These are phyloP conservation scores for Caenorhabditis parvicauda DNA, from an alignment of 2,888 invertebrate species.

Conservation along the genomic window DNA sequence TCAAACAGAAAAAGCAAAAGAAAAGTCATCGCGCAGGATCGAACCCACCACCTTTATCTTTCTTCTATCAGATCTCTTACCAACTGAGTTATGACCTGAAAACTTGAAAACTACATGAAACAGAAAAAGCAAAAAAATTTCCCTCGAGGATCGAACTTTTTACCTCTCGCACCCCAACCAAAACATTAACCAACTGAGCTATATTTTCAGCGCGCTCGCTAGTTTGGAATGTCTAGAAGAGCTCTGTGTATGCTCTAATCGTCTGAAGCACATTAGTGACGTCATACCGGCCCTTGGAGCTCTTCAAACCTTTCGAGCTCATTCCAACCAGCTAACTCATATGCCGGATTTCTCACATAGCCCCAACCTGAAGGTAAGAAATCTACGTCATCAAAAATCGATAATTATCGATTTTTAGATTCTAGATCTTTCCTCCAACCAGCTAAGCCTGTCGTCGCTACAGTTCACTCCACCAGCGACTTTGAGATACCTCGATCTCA, in stretches of 20 bases:
- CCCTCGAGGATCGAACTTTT: too few species aligned
- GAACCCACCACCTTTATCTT: too few species aligned
- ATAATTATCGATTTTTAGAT: conserved; percentile 55
- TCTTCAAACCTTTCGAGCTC: conserved; percentile 64
- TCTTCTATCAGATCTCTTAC: too few species aligned
- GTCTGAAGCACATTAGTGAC: conserved; percentile 62
- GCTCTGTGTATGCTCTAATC: conserved; percentile 63
- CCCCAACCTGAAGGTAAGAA: conserved; percentile 12
- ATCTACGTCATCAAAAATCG: background rate
- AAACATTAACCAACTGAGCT: too few species aligned
- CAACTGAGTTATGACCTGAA: too few species aligned
- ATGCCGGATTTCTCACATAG: conserved; percentile 64
- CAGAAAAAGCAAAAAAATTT: too few species aligned
- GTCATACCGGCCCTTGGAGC: conserved; percentile 62
- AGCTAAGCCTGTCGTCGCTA: conserved; percentile 58
- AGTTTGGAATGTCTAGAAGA: conserved; percentile 38
- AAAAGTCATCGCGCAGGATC: too few species aligned
- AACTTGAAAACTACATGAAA: too few species aligned
- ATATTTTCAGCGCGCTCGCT: conserved; percentile 30
- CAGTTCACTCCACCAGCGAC: conserved; percentile 59
- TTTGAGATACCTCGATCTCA: conserved; percentile 65
- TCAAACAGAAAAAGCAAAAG: too few species aligned
- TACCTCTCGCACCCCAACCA: too few species aligned
- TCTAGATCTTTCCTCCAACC: conserved; percentile 66
- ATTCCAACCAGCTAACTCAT: conserved; percentile 64